Conservation (phyloP, 2,113 vertebrate genomes). For the Oxyruncus cristatus region DNA sequence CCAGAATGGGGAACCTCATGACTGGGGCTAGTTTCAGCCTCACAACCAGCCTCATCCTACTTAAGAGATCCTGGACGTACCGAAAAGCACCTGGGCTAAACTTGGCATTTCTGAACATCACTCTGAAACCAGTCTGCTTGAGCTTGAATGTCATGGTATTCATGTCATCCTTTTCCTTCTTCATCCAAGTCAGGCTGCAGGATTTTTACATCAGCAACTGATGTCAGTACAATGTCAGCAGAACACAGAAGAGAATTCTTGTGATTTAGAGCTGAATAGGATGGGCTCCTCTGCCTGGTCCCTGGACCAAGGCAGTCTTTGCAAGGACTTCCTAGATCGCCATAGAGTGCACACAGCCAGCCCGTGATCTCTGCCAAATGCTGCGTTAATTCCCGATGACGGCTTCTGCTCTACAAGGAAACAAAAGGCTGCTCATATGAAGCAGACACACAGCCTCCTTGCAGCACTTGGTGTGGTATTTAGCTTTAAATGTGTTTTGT, state of each 20-base stretch:
- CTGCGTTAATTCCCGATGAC: neutral
- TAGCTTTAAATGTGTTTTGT: neutral
- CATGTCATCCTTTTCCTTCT: neutral
- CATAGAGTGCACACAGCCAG: neutral
- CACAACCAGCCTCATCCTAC: neutral
- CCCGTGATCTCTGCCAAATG: neutral
- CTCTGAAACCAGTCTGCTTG: neutral
- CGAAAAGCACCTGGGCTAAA: neutral
- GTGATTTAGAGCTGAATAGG: neutral
- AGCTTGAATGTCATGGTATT: neutral
- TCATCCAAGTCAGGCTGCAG: neutral
- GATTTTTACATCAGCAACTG: neutral
- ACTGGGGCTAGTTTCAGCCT: neutral
- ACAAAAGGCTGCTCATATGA: neutral
- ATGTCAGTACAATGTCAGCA: neutral
- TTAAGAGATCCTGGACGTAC: neutral
- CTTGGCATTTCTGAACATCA: neutral
- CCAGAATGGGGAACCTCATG: accelerated
- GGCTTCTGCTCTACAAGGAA: neutral
- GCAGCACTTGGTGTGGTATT: neutral
- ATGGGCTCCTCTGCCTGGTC: neutral
- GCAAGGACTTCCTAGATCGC: neutral
- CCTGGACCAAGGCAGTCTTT: neutral
- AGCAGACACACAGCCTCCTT: neutral
- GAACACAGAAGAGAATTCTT: neutral